A percentile compares a stretch with the other conserved stretches of the same genome.
Evolutionary conservation across 2,888 invertebrate species (phyloP).

Genomic region (Trachelus tabidus): DNA sequence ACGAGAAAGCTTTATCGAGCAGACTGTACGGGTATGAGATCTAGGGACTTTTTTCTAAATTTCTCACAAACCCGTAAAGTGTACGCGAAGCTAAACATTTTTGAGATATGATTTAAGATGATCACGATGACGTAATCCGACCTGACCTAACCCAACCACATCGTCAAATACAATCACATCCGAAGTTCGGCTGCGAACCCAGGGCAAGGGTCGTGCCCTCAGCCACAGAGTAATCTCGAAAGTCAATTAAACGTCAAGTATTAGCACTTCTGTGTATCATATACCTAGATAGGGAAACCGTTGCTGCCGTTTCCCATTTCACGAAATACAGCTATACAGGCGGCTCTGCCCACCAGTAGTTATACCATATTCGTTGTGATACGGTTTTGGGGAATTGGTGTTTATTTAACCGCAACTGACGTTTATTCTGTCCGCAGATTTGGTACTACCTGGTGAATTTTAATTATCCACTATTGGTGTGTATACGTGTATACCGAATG

Average conservation of each 20-base stretch:
- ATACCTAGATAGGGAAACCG: background rate
- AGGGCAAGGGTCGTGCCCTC: background rate
- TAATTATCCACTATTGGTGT: background rate
- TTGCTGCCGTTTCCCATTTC: background rate
- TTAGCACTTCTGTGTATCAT: background rate
- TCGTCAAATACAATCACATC: background rate
- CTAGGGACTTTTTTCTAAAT: background rate
- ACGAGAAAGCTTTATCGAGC: background rate
- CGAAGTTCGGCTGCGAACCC: background rate
- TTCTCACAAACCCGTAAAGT: fast-evolving
- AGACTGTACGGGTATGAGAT: background rate
- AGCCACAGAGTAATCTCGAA: background rate
- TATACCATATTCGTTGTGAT: background rate
- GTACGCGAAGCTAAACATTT: background rate
- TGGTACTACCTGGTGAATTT: background rate
- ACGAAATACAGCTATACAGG: background rate
- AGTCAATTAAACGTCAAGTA: background rate
- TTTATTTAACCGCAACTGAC: background rate
- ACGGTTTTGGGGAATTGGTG: background rate
- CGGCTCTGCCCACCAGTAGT: background rate
- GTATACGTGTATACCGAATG: too few relatives aligned
- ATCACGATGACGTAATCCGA: background rate
- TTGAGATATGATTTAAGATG: background rate
- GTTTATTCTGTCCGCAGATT: background rate
- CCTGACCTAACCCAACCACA: background rate